Conservation (phyloP, 2,888 invertebrate genomes). For the Ennomos fuscantarius region DNA sequence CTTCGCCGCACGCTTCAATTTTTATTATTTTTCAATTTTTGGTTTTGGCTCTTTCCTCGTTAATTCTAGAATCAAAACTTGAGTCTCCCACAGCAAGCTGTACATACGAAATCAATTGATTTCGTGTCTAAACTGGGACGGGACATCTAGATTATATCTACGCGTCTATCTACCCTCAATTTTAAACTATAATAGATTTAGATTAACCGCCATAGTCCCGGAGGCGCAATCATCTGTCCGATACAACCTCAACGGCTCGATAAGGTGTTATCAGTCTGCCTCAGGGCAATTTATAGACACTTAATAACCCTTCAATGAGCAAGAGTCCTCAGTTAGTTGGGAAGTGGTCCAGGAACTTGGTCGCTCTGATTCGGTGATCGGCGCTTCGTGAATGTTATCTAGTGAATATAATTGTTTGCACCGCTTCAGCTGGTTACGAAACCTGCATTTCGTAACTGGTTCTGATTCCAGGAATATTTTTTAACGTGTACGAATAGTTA, state of each 20-base stretch:
- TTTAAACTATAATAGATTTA: slow-evolving; percentile 45
- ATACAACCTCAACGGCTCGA: slow-evolving; percentile 78
- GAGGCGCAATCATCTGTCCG: slow-evolving; percentile 71
- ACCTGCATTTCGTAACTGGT: no score
- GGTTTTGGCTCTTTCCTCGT: no score
- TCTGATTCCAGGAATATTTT: no score
- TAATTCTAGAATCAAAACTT: no score
- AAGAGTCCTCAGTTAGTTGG: slow-evolving; percentile 33
- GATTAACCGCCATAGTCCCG: slow-evolving; percentile 64
- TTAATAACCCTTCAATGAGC: slow-evolving; percentile 72
- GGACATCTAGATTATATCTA: no score
- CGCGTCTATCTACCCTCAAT: slow-evolving; percentile 19
- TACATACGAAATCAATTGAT: no score
- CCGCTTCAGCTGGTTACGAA: no score
- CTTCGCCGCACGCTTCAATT: no score
- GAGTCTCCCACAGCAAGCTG: no score
- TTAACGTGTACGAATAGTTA: no score
- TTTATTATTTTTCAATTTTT: no score
- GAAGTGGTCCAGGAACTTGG: slow-evolving; percentile 22
- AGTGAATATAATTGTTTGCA: slow-evolving; percentile 4
- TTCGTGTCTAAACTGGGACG: no score
- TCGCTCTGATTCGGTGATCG: slow-evolving; percentile 42
- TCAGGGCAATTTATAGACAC: slow-evolving; percentile 73
- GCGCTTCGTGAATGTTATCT: slow-evolving; percentile 33
- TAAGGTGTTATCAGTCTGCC: slow-evolving; percentile 76